Conservation (phyloP, 2,888 invertebrate genomes). For the Thera obeliscata region DNA sequence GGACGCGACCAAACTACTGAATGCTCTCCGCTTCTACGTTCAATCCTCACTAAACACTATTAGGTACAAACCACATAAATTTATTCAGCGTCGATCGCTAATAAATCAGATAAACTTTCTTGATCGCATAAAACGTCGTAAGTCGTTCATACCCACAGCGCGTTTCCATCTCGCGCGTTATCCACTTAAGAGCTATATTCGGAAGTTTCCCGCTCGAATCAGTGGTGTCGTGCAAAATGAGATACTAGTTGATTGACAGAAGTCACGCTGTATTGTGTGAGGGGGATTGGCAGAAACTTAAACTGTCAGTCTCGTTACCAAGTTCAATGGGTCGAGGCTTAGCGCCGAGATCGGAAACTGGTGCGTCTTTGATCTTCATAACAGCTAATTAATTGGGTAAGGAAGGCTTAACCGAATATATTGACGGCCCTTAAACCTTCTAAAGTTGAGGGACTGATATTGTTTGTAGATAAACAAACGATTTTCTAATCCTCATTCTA, state of each 20-base stretch:
- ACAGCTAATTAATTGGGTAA: constrained; percentile 77
- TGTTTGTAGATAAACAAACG: constrained; percentile 54
- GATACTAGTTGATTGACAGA: constrained; percentile 70
- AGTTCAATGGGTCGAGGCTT: constrained; percentile 69
- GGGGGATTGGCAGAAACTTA: constrained; percentile 68
- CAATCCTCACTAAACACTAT: constrained; percentile 77
- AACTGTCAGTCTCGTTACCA: constrained; percentile 73
- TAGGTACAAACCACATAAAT: constrained; percentile 66
- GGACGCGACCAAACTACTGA: constrained; percentile 66
- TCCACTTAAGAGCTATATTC: constrained; percentile 46
- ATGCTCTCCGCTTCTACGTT: constrained; percentile 58
- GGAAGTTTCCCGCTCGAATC: constrained; percentile 43
- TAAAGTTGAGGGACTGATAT: constrained; percentile 54
- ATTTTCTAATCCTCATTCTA: constrained; percentile 35
- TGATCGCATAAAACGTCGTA: constrained; percentile 48
- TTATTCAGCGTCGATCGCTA: constrained; percentile 73
- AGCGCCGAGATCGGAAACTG: constrained; percentile 65
- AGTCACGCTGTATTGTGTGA: constrained; percentile 68
- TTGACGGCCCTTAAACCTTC: constrained; percentile 59
- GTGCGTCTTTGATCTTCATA: constrained; percentile 75
- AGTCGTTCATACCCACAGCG: constrained; percentile 36
- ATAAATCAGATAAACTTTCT: constrained; percentile 70
- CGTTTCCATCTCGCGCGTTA: constrained; percentile 44
- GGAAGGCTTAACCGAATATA: constrained; percentile 70
- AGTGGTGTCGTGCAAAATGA: constrained; percentile 56